Percentiles rank a stretch among this genome's conserved stretches.
Conservation (phyloP, 2,888 invertebrate species). For the Cataglyphis livida region DNA sequence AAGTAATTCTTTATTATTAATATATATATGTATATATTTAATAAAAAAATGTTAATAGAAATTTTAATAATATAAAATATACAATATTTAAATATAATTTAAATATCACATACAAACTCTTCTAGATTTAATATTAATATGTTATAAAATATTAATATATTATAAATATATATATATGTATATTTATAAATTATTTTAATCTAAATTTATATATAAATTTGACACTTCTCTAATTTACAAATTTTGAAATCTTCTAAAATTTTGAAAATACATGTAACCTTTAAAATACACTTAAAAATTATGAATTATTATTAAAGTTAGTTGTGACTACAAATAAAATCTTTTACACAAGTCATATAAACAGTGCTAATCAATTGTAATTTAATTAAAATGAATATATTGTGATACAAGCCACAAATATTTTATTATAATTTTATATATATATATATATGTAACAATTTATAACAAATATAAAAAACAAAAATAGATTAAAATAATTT, state of each 20-base stretch:
- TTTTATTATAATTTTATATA: background rate
- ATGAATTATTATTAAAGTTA: background rate
- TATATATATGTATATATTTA: background rate
- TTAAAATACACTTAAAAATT: background rate
- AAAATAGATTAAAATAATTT: background rate
- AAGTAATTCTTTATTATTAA: background rate
- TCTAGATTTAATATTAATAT: no score
- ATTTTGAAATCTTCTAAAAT: background rate
- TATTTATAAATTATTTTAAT: no score
- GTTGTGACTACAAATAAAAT: background rate
- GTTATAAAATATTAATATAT: background rate
- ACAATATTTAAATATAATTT: background rate
- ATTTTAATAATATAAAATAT: background rate
- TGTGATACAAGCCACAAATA: background rate
- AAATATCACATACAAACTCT: background rate
- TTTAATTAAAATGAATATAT: background rate
- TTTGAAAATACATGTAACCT: background rate
- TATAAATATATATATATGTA: background rate
- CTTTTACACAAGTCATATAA: background rate
- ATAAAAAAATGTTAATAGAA: no score
- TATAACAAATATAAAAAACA: background rate
- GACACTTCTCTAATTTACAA: background rate
- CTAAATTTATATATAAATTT: background rate
- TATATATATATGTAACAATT: background rate
- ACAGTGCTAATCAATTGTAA: background rate